Evolutionary conservation across 2,888 invertebrate species (phyloP), one percentile per base, ranked within the genome.

Genomic region (Germaria angustata): DNA sequence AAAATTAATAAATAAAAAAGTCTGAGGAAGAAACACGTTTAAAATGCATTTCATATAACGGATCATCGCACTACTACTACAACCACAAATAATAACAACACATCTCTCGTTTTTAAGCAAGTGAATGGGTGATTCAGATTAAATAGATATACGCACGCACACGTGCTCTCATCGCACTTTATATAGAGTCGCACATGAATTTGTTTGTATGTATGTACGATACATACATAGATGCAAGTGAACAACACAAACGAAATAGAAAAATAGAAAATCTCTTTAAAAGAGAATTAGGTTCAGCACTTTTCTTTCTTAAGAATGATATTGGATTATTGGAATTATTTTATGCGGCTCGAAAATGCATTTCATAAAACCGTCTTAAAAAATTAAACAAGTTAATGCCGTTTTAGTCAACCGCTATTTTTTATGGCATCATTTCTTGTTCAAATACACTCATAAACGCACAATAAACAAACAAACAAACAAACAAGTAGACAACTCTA

Each of bases 321-420:
- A 68, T 49, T 68, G 55, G 17, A 61, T 68, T 68, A 61, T 61
- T 61, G 41, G 51, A 68, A 51, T 51, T 32, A 61, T 68, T 68
- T 51, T 51, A 69, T 68, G 61, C 28, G 59, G 49, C 41, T 61
- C 44, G 69, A 77, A 69, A 69, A 69, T 69, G 41, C 77, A 77
- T 61, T 61, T 77, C 41, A 77, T 44, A 61, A 68, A 68, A 39
- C 22, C 51, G 53, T 63, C 57, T 53, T 9, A 51, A 36, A 11
- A 11, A 46, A 11, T 3, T 11, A 44, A 82, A 82, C 81, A 75
- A 82, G 81, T 79, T 79, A 72, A 65, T 82, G 78, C 81, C 75
- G 78, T 82, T 79, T 39, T 41, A 65, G 51, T 34, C 39, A 66
- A 69, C 75, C 71, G 75, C 75, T 79, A 79, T 66, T 71, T n/a